A percentile compares a stretch with the other conserved stretches of the same genome.
phyloP scores from a whole-genome alignment of 2,797 vertebrate genomes.

The Jordanella pulchra region DNA sequence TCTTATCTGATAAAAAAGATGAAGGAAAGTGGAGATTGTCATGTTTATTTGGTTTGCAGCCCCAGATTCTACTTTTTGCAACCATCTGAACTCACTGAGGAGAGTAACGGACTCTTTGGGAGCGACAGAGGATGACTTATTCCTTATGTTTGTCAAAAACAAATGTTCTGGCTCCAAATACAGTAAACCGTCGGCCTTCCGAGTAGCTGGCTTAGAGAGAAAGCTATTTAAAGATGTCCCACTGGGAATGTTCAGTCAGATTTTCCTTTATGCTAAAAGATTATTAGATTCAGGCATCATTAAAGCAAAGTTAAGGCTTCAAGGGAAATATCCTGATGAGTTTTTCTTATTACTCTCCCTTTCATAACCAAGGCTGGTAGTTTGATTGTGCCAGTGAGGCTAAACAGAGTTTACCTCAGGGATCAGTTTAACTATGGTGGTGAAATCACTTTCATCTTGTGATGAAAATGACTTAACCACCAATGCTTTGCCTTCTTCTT shows the following conservation, averaged over 20 bases:
- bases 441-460: conserved; percentile 4
- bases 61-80: not conserved
- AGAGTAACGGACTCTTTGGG: not conserved
- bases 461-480: not conserved
- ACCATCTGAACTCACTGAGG: not conserved
- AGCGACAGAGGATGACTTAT: not conserved
- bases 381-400: conserved; percentile 13
- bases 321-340: not conserved
- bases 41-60: not conserved
- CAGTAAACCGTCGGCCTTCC: not conserved
- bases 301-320: not conserved
- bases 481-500: not conserved
- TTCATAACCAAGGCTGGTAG: conserved; percentile 6
- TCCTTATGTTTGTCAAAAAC: not conserved
- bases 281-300: not conserved
- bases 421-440: conserved; percentile 6
- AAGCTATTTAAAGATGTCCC: not conserved
- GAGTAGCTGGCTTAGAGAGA: not conserved
- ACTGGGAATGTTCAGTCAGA: not conserved
- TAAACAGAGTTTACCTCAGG: conserved; percentile 3
- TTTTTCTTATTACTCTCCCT: not conserved
- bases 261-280: not conserved
- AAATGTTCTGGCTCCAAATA: conserved; percentile 5
- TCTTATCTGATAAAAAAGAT: conserved; percentile 10
- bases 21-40: not conserved